Conservation (phyloP, 2,113 vertebrate species). For the Neopipo cinnamomea region DNA sequence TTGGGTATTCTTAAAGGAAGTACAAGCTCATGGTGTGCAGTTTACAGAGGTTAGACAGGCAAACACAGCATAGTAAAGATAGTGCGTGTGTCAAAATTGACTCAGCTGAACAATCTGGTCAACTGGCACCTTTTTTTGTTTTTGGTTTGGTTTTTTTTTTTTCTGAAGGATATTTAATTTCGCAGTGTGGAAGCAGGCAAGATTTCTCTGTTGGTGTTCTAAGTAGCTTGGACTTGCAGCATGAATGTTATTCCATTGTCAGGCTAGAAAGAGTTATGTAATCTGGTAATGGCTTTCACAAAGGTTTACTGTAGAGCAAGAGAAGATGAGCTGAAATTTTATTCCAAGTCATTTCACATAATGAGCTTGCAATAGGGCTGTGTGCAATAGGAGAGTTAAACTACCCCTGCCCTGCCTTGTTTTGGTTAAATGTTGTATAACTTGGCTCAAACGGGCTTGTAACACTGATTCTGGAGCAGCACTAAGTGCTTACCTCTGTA, state of each 20-base stretch:
- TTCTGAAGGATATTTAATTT: not conserved
- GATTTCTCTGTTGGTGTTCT: not conserved
- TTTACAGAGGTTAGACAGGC: not conserved
- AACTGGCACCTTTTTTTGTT: not conserved
- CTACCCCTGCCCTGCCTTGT: not conserved
- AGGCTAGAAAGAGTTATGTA: not conserved
- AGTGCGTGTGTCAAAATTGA: not conserved
- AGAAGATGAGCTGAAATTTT: not conserved
- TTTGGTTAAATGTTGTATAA: constrained; percentile 8
- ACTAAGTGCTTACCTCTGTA: not conserved
- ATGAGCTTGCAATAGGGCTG: not conserved
- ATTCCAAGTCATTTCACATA: not conserved
- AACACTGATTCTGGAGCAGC: not conserved
- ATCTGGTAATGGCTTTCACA: not conserved
- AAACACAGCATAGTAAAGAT: not conserved
- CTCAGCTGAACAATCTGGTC: not conserved
- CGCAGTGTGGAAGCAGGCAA: not conserved
- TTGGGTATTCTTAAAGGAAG: not conserved
- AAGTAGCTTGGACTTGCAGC: not conserved
- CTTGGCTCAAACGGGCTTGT: not conserved
- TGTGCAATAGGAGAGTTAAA: not conserved
- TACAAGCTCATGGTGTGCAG: not conserved
- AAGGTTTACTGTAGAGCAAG: not conserved
- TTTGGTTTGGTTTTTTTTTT: no score
- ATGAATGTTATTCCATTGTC: not conserved